Conservation (phyloP, 2,113 vertebrate species). For the Galemys pyrenaicus region DNA sequence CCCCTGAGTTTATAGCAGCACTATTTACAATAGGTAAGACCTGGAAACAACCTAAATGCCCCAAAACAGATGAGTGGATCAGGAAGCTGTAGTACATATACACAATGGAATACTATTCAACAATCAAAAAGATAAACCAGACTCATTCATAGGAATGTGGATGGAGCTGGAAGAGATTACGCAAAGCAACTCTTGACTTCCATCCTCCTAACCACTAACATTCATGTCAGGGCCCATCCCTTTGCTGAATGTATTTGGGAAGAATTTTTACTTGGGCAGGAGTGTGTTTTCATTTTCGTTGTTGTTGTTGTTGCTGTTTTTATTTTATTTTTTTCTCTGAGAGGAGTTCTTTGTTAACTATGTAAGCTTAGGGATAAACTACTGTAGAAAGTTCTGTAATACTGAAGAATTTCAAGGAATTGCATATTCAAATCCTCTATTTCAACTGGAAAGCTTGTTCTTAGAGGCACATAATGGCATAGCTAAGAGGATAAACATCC, state of each 20-base stretch:
- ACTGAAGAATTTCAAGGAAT: neutral
- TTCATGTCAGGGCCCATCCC: neutral
- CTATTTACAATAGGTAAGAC: too few relatives aligned
- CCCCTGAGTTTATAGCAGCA: too few relatives aligned
- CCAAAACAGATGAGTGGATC: too few relatives aligned
- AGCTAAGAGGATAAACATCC: neutral
- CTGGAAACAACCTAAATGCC: too few relatives aligned
- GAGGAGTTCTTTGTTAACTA: conserved; percentile 6
- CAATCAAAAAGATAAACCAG: too few relatives aligned
- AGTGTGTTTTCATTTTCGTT: neutral
- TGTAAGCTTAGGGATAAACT: neutral
- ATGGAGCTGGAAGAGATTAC: too few relatives aligned
- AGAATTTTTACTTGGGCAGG: neutral
- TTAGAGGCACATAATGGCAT: neutral
- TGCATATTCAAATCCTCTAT: conserved; percentile 15
- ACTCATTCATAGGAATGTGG: too few relatives aligned
- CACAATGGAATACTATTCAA: too few relatives aligned
- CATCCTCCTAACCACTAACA: neutral
- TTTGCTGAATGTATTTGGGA: neutral
- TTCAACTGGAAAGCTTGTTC: neutral
- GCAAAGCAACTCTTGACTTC: neutral
- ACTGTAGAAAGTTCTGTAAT: neutral
- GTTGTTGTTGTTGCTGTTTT: neutral
- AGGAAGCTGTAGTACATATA: too few relatives aligned
- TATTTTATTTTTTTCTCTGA: neutral